Evolutionary conservation across 2,113 vertebrate species (phyloP).

Genomic region (zebrafish (Danio rerio)): GRCz12tu NC_133193.1:9154001-9154500

Average conservation of each 20-base stretch:
- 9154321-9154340: background rate
- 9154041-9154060: background rate
- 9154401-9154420: too few relatives aligned
- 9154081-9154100: background rate
- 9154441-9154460: too few relatives aligned
- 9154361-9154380: too few relatives aligned
- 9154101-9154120: background rate
- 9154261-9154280: background rate
- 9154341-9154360: background rate
- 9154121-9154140: background rate
- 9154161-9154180: background rate
- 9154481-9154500: too few relatives aligned
- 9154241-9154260: conserved; percentile 1
- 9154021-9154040: background rate
- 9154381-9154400: too few relatives aligned
- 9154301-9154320: background rate
- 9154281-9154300: conserved; percentile 1
- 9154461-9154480: too few relatives aligned
- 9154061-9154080: background rate
- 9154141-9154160: background rate
- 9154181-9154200: background rate
- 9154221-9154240: background rate
- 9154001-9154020: background rate
- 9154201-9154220: background rate
- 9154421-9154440: too few relatives aligned